Conservation (phyloP, 2,888 invertebrate species). For the Lumbricus terrestris region DNA sequence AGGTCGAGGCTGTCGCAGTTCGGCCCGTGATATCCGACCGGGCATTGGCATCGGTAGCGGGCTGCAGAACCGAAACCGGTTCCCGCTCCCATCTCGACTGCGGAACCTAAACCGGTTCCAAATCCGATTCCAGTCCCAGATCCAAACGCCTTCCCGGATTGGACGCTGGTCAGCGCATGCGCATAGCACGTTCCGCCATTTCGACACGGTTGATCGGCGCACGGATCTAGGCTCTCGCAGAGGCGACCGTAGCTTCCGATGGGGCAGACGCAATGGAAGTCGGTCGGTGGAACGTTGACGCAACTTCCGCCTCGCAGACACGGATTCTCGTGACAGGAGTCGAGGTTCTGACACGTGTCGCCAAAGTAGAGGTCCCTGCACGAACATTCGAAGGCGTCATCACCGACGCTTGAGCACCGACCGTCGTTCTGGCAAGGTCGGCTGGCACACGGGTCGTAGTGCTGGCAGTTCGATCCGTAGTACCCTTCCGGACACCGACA, state of each 20-base stretch:
- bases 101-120: conserved; percentile 21
- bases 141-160: no score
- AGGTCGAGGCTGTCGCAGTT: conserved; percentile 35
- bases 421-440: conserved; percentile 38
- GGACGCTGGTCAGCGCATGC: no score
- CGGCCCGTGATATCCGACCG: conserved; percentile 27
- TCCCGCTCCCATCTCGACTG: neutral
- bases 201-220: conserved; percentile 34
- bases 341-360: conserved; percentile 29
- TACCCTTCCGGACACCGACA: conserved; percentile 35
- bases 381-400: conserved; percentile 32
- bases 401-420: conserved; percentile 22
- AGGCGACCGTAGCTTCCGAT: conserved; percentile 31
- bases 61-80: neutral
- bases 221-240: conserved; percentile 37
- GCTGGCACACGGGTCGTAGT: conserved; percentile 33
- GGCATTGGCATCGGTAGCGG: conserved; percentile 34
- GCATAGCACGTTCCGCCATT: conserved; percentile 34
- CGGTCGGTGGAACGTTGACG: conserved; percentile 17
- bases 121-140: conserved; percentile 21
- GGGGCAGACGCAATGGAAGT: conserved; percentile 30
- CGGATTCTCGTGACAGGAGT: conserved; percentile 32
- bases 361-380: conserved; percentile 34
- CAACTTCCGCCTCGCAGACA: conserved; percentile 32
- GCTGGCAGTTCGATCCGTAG: conserved; percentile 34